phyloP scores from a whole-genome alignment of 2,888 invertebrate species.

The Callimorpha dominula region DNA sequence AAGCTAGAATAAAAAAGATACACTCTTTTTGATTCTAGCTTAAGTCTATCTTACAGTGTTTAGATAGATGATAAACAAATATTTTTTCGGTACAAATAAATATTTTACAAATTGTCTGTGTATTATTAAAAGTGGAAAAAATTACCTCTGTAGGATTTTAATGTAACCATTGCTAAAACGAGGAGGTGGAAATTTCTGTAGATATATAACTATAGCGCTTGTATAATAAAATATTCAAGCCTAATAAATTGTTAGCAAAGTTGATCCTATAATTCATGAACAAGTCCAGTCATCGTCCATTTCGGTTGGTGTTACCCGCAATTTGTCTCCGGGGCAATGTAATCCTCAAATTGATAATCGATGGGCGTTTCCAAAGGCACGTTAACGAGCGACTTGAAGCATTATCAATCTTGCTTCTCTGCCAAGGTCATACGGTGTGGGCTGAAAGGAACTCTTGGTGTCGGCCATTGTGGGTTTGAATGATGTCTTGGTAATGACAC shows the following conservation, averaged over 20 bases:
- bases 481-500: conserved; percentile 30
- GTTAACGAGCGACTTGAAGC: conserved; percentile 65
- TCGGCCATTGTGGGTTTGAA: conserved; percentile 37
- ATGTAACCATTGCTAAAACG: not conserved
- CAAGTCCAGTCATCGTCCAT: conserved; percentile 57
- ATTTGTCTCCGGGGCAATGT: conserved; percentile 68
- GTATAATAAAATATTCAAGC: conserved; percentile 10
- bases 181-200: not conserved
- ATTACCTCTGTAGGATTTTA: not conserved
- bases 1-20: too few species aligned
- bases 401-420: conserved; percentile 68
- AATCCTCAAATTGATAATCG: conserved; percentile 75
- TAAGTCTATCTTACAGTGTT: too few species aligned
- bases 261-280: conserved; percentile 47
- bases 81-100: too few species aligned
- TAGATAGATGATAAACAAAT: too few species aligned
- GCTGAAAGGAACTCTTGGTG: conserved; percentile 41
- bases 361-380: conserved; percentile 66
- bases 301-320: conserved; percentile 54
- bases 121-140: too few species aligned
- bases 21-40: too few species aligned
- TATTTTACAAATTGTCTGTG: too few species aligned
- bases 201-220: conserved; percentile 1
- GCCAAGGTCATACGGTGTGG: conserved; percentile 60
- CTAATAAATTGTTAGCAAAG: conserved; percentile 23